Conservation (phyloP, 2,113 vertebrate species). For the Pelmatolapia mariae region DNA sequence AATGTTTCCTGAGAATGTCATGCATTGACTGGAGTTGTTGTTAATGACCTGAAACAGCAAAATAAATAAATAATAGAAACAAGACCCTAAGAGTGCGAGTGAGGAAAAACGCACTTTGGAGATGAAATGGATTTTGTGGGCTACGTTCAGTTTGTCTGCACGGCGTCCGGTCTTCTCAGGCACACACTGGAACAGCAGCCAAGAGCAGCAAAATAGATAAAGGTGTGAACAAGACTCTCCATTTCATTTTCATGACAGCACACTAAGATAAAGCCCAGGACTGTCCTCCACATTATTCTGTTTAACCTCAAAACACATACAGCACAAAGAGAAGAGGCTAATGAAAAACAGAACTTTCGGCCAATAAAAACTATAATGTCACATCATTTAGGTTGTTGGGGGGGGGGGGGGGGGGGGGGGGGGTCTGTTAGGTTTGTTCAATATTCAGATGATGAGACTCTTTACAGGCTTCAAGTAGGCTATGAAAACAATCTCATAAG, state of each 20-base stretch:
- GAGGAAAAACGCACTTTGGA: not conserved
- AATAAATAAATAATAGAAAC: not conserved
- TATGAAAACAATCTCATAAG: not conserved
- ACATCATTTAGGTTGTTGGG: not conserved
- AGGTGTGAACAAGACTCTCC: constrained; percentile 34
- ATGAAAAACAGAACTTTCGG: not conserved
- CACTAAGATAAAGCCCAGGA: constrained; percentile 5
- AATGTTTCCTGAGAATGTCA: not conserved
- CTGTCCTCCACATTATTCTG: not conserved
- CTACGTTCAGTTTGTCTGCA: constrained; percentile 14
- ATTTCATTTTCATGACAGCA: constrained; percentile 34
- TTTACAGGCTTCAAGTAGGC: not conserved
- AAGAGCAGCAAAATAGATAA: constrained; percentile 41
- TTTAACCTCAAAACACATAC: constrained; percentile 23
- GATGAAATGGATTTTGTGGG: not conserved
- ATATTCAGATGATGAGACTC: not conserved
- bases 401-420: fast-evolving
- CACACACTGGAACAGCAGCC: not conserved
- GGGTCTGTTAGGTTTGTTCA: not conserved
- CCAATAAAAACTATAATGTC: not conserved
- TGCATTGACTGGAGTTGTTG: not conserved
- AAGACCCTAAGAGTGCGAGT: not conserved
- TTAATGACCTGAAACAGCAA: not conserved
- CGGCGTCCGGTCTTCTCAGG: not conserved
- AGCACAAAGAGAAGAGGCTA: not conserved